Conservation (phyloP, 1,140 invertebrate genomes). For the Tetranychus urticae region DNA sequence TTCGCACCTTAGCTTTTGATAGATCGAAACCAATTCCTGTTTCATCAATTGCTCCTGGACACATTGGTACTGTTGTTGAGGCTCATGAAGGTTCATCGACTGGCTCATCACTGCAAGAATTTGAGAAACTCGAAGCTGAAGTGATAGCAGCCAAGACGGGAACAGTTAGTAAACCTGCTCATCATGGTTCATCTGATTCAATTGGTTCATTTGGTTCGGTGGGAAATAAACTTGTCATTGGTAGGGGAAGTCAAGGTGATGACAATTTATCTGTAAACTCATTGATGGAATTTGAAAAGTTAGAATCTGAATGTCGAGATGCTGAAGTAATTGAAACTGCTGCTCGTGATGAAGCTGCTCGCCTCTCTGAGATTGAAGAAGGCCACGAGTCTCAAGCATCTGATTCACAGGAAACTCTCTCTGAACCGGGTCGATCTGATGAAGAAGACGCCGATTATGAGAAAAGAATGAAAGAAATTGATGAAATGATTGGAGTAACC, state of each 20-base stretch:
- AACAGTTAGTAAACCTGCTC: constrained; percentile 4
- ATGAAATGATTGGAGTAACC: constrained; percentile 42
- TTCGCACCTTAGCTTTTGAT: constrained; percentile 46
- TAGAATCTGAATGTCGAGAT: constrained; percentile 60
- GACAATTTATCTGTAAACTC: constrained; percentile 75
- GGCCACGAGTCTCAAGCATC: constrained; percentile 35
- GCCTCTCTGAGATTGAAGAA: constrained; percentile 44
- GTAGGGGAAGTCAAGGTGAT: constrained; percentile 45
- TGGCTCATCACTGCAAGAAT: constrained; percentile 22
- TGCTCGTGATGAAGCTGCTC: constrained; percentile 51
- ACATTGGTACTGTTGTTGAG: constrained; percentile 13
- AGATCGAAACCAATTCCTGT: constrained; percentile 6
- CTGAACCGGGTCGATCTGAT: constrained; percentile 16
- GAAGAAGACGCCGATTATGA: constrained; percentile 35
- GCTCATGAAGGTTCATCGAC: constrained; percentile 22
- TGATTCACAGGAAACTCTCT: constrained; percentile 39
- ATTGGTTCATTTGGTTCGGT: constrained; percentile 1
- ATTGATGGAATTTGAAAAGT: constrained; percentile 72
- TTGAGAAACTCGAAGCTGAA: constrained; percentile 24
- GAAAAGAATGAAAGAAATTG: constrained; percentile 42
- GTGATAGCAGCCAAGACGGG: constrained; percentile 18
- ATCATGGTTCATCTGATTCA: constrained; percentile 12
- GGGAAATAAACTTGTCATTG: constrained; percentile 10
- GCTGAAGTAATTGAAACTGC: constrained; percentile 49
- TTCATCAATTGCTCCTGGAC: too few relatives aligned